A percentile compares a stretch with the other conserved stretches of the same genome.
Evolutionary conservation across 2,113 vertebrate genomes (phyloP).

Genomic region (Ailurus styani): DNA sequence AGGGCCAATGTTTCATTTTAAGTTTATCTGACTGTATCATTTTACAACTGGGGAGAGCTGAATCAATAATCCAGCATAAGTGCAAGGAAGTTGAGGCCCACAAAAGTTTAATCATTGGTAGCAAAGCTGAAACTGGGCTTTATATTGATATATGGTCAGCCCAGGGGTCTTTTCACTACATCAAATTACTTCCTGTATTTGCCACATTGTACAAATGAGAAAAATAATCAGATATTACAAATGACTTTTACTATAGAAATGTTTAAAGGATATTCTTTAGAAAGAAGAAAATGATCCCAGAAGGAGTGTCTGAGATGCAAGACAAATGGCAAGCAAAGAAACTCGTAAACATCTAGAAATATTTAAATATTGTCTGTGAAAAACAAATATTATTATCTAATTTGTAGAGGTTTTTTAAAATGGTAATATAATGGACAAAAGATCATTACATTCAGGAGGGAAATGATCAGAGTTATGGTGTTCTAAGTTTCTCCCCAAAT

Average conservation of each 20-base stretch:
- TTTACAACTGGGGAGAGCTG: neutral
- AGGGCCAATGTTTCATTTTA: neutral
- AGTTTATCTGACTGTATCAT: neutral
- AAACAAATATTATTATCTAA: neutral
- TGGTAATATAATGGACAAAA: neutral
- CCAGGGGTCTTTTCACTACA: neutral
- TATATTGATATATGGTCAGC: neutral
- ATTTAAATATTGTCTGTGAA: neutral
- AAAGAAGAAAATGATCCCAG: neutral
- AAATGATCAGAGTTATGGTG: neutral
- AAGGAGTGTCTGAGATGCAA: neutral
- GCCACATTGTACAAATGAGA: neutral
- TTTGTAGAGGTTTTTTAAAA: neutral
- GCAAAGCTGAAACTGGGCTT: neutral
- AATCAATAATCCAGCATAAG: neutral
- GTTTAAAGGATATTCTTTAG: neutral
- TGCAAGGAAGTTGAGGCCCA: neutral
- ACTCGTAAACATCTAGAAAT: neutral
- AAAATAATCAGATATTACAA: neutral
- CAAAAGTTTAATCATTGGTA: neutral
- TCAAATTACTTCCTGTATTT: neutral
- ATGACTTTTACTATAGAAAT: neutral
- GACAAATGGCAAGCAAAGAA: neutral
- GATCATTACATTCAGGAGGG: neutral
- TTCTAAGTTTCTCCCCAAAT: neutral